phyloP scores from a whole-genome alignment of 1,140 invertebrate species.

The Aphaenogaster floridana region DNA sequence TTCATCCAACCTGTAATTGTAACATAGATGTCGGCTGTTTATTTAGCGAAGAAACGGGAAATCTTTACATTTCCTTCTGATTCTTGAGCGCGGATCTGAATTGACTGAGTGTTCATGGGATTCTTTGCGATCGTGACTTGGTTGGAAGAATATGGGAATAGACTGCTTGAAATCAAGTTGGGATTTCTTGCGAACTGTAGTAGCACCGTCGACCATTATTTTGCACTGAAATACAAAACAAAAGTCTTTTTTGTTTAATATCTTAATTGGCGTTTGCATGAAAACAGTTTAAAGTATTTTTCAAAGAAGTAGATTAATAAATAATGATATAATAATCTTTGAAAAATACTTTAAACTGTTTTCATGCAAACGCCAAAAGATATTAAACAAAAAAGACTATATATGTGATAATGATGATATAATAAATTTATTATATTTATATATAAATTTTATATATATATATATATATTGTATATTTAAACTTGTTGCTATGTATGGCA shows the following conservation, averaged over 20 bases:
- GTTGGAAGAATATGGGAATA: background rate
- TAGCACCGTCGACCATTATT: slow-evolving; percentile 65
- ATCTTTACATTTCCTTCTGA: background rate
- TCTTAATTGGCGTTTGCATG: background rate
- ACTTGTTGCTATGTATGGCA: background rate
- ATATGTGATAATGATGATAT: no score
- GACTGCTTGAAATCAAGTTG: slow-evolving; percentile 41
- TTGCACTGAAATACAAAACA: slow-evolving; percentile 6
- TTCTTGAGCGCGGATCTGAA: background rate
- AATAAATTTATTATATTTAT: no score
- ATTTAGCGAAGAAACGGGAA: background rate
- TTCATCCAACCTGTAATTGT: background rate
- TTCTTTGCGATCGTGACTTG: background rate
- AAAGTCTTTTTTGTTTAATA: background rate
- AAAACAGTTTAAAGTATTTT: background rate
- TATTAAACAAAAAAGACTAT: background rate
- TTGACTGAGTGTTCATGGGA: background rate
- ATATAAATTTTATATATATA: no score
- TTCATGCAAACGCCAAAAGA: background rate
- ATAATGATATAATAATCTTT: background rate
- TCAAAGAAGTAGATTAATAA: background rate
- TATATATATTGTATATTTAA: no score
- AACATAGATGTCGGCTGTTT: background rate
- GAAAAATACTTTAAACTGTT: background rate
- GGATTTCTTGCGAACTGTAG: slow-evolving; percentile 61